Evolutionary conservation across 37 sponge, comb jelly and placozoan genomes (phyloP).

Genomic region (Axinella damicornis): DNA sequence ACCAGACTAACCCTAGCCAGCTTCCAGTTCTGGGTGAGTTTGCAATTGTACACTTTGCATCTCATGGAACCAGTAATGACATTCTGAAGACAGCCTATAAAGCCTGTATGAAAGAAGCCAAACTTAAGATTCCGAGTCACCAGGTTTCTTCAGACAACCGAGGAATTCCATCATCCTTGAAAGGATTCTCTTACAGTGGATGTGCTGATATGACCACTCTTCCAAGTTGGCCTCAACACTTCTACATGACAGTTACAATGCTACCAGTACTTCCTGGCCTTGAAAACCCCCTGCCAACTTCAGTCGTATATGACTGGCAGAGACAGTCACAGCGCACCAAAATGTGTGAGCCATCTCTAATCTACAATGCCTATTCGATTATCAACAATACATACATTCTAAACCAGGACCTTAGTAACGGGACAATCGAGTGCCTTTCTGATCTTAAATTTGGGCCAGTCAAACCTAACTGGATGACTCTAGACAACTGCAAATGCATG

Average conservation of each 20-base stretch:
- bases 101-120: no score
- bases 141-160: not conserved
- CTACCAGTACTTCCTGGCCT: slow-evolving; percentile 8
- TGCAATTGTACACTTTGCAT: slow-evolving; percentile 33
- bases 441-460: slow-evolving; percentile 22
- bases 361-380: slow-evolving; percentile 24
- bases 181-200: slow-evolving; percentile 22
- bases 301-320: slow-evolving; percentile 27
- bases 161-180: not conserved
- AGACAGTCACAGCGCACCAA: slow-evolving; percentile 5
- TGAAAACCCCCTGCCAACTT: slow-evolving; percentile 32
- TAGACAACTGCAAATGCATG: slow-evolving; percentile 38
- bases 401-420: not conserved
- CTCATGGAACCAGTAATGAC: not conserved
- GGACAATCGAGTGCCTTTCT: not conserved
- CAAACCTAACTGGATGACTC: slow-evolving; percentile 27
- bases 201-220: not conserved
- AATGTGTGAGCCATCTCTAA: not conserved
- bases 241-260: slow-evolving; percentile 41
- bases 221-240: slow-evolving; percentile 19
- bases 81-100: no score
- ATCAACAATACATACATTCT: slow-evolving; percentile 10
- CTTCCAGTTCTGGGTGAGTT: slow-evolving; percentile 51
- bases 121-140: no score
- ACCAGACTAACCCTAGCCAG: slow-evolving; percentile 13